A percentile compares a stretch with the other conserved stretches of the same genome.
Evolutionary conservation across 2,888 invertebrate genomes (phyloP).

Genomic region (Acleris sparsana): DNA sequence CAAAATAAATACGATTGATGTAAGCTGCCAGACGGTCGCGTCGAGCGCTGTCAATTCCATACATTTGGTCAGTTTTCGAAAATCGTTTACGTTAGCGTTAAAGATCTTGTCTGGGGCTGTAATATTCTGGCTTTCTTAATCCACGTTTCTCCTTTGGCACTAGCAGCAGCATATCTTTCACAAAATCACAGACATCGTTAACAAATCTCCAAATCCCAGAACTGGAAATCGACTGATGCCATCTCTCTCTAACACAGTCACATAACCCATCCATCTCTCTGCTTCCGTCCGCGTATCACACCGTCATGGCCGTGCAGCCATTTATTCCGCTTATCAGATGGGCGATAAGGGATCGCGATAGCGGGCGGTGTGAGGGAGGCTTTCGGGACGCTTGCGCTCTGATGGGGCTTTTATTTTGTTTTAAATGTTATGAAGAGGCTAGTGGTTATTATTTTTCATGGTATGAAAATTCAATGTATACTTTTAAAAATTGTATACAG

Average conservation of each 20-base stretch:
- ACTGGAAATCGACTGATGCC: not conserved
- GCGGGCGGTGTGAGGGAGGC: slow-evolving; percentile 38
- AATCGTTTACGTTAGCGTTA: no score
- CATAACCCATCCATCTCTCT: slow-evolving; percentile 22
- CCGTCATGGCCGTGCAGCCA: slow-evolving; percentile 64
- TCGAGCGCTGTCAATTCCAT: no score
- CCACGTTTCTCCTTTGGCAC: no score
- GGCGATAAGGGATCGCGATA: slow-evolving; percentile 64
- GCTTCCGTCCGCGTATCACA: slow-evolving; percentile 54
- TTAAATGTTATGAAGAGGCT: not conserved
- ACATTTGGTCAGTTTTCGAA: no score
- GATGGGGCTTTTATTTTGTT: slow-evolving; percentile 4
- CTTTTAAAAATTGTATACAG: no score
- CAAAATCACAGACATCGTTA: no score
- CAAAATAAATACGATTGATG: no score
- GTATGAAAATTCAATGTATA: no score
- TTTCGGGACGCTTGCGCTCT: slow-evolving; percentile 8
- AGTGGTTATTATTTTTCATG: not conserved
- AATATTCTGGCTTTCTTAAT: no score
- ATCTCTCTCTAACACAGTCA: slow-evolving; percentile 7
- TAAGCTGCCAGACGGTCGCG: no score
- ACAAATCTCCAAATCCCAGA: not conserved
- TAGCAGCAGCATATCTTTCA: no score
- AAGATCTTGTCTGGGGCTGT: no score
- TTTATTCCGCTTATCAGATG: slow-evolving; percentile 68